Percentiles rank a stretch among this genome's conserved stretches.
These are phyloP conservation scores for Apeltes quadracus DNA, from an alignment of 2,113 vertebrate species.

Conservation along the genomic window DNA sequence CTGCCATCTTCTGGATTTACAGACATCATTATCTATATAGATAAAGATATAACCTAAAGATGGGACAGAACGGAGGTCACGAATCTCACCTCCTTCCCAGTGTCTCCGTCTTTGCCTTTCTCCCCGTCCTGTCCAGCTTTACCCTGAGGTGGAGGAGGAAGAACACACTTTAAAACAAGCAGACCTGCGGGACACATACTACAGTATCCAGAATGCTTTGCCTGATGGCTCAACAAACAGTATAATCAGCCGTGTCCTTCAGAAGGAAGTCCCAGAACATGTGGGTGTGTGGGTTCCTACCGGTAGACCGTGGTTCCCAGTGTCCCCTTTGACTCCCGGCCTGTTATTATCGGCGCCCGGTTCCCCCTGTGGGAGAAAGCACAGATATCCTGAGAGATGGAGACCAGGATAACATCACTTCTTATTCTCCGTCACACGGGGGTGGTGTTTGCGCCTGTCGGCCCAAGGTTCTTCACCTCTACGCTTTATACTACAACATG, in stretches of 20 bases:
- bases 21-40: neutral
- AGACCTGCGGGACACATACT: neutral
- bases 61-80: neutral
- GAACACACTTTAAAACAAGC: neutral
- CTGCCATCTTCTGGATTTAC: too few relatives aligned
- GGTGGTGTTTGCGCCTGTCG: too few relatives aligned
- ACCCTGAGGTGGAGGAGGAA: neutral
- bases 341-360: constrained; percentile 75
- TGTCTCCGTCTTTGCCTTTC: neutral
- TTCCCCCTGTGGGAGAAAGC: constrained; percentile 78
- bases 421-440: too few relatives aligned
- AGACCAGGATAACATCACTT: neutral
- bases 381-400: neutral
- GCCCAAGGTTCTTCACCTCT: too few relatives aligned
- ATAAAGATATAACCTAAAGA: neutral
- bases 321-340: constrained; percentile 81
- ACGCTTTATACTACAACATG: too few relatives aligned
- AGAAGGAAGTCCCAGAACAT: too few relatives aligned
- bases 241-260: neutral
- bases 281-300: constrained; percentile 62
- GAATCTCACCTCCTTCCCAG: constrained; percentile 42
- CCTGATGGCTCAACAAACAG: neutral
- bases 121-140: neutral
- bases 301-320: constrained; percentile 79
- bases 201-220: neutral